Percentiles rank a stretch among this genome's conserved stretches.
These are phyloP conservation scores for Cyclophora punctaria DNA, from an alignment of 2,888 invertebrate genomes.

Conservation along the genomic window DNA sequence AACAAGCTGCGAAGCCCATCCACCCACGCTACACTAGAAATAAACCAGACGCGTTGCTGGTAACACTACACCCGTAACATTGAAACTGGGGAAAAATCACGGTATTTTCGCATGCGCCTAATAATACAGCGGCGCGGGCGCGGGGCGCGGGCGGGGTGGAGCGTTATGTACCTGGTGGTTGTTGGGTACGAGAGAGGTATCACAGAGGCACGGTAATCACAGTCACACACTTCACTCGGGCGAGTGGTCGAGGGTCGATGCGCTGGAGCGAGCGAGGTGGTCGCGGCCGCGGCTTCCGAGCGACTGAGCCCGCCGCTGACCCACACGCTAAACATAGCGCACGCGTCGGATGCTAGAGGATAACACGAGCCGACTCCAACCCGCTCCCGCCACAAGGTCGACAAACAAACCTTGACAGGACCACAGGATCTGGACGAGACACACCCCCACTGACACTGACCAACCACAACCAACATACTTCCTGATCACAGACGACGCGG, in stretches of 20 bases:
- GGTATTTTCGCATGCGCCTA: conserved; percentile 34
- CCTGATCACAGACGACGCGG: too few relatives aligned
- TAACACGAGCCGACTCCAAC: conserved; percentile 35
- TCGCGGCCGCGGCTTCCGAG: conserved; percentile 68
- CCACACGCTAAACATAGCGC: conserved; percentile 58
- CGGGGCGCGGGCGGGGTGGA: conserved; percentile 5
- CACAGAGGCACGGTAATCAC: conserved; percentile 55
- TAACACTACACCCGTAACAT: conserved; percentile 66
- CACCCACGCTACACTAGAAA: conserved; percentile 61
- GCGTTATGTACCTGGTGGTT: conserved; percentile 10
- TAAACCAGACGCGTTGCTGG: conserved; percentile 62
- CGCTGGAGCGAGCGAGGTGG: conserved; percentile 65
- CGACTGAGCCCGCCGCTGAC: conserved; percentile 52
- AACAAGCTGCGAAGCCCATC: conserved; percentile 32
- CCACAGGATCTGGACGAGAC: too few relatives aligned
- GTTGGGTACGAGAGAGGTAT: conserved; percentile 22
- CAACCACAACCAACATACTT: too few relatives aligned
- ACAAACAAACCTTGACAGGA: conserved; percentile 48
- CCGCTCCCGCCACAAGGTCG: conserved; percentile 41
- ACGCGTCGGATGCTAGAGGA: conserved; percentile 39
- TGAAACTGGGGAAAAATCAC: conserved; percentile 41
- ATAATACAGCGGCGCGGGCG: conserved; percentile 21
- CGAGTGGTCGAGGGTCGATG: conserved; percentile 67
- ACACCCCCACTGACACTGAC: too few relatives aligned
- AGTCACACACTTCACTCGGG: conserved; percentile 70